A percentile compares a stretch with the other conserved stretches of the same genome.
Evolutionary conservation across 2,888 invertebrate species (phyloP).

Genomic region (Heliconius cydno): DNA sequence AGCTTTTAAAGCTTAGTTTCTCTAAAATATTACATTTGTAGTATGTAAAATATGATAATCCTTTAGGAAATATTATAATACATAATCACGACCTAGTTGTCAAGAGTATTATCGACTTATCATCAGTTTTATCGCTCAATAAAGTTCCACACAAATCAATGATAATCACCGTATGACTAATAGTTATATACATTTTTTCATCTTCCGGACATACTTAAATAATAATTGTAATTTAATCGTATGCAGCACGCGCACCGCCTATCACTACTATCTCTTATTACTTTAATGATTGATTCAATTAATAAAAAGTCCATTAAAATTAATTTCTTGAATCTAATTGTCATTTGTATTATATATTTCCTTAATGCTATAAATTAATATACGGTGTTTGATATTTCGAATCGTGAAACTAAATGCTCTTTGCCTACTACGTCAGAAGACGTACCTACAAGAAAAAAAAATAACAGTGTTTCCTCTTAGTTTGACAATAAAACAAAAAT

Average conservation of each 20-base stretch:
- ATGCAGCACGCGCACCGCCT: background rate
- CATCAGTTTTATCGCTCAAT: slow-evolving; percentile 27
- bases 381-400: background rate
- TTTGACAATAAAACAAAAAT: too few species aligned
- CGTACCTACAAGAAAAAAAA: background rate
- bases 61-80: background rate
- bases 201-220: background rate
- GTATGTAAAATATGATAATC: background rate
- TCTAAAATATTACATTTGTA: background rate
- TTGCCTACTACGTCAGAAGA: background rate
- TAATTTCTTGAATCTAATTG: background rate
- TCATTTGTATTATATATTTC: background rate
- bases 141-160: background rate
- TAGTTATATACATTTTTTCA: background rate
- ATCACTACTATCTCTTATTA: background rate
- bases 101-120: slow-evolving; percentile 17
- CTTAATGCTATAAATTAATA: background rate
- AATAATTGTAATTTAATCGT: background rate
- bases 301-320: background rate
- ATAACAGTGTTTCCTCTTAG: background rate
- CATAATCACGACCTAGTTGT: background rate
- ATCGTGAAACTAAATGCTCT: background rate
- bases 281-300: background rate
- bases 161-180: slow-evolving; percentile 12
- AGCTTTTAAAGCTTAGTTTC: too few species aligned